Evolutionary conservation across 2,888 invertebrate genomes (phyloP), one percentile per base, ranked within the genome.

Genomic region (Andrena camellia): DNA sequence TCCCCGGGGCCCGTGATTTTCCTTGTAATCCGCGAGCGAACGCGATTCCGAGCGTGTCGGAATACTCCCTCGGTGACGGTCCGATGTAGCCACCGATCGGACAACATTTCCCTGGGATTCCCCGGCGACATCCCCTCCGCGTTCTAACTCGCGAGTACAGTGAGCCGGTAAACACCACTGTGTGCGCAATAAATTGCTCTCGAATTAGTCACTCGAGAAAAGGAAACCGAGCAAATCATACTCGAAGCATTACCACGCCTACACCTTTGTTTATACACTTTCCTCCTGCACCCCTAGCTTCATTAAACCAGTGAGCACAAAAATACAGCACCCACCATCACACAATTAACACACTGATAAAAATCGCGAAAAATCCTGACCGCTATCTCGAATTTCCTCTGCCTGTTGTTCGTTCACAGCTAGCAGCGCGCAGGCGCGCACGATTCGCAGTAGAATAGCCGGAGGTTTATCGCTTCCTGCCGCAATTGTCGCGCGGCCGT

Each of bases 401-500:
- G 26, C 23, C 57, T 4, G 20, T 13, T 23, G 26, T 26, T 57
- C 10, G 4, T 23, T 23, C 20, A 1, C 52, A 6, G 7, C 20
- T 8, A 52, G 8, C 7, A 20, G 7, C 20, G 7, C 50, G 17
- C 50, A 50, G n/a, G 52, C 50, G 67, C 35, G 29, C 60, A 20
- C 75, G 62, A 54, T 60, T 31, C 70, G 57, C 42, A n/a, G 26
- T 52, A 50, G 74, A 88, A 90, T 87, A 84, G 81, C 69, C 76
- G 78, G 62, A 84, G 70, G 76, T 88, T 88, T 87, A 90, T 90
- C 88, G 86, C 64, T 87, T 89, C 89, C 87, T 88, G 89, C 74
- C 78, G 88, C 89, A 89, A 89, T 91, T 90, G 92, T 90, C 88
- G 89, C 89, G 80, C 84, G 85, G 76, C 74, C 81, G 50, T 71